A percentile compares a stretch with the other conserved stretches of the same genome.
phyloP scores from a whole-genome alignment of 2,113 vertebrate species.

The Acanthochromis polyacanthus region DNA sequence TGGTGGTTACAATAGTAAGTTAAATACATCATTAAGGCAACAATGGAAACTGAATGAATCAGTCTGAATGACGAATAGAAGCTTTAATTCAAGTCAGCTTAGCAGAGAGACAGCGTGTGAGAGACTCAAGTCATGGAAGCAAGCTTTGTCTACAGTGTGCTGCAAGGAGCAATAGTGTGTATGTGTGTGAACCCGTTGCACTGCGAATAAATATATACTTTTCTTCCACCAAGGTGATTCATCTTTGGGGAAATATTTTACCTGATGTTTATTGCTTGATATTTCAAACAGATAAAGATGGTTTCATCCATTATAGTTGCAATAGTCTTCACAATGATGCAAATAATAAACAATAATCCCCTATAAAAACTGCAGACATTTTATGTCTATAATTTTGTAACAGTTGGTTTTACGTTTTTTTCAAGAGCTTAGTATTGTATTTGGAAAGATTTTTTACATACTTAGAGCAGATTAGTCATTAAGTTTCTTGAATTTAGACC shows the following conservation, averaged over 20 bases:
- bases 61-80: conserved; percentile 64
- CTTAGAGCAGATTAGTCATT: background rate
- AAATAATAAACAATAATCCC: conserved; percentile 9
- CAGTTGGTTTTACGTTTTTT: background rate
- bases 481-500: too few relatives aligned
- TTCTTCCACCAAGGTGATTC: conserved; percentile 21
- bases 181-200: background rate
- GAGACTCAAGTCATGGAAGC: conserved; percentile 33
- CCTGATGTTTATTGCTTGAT: conserved; percentile 27
- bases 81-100: conserved; percentile 57
- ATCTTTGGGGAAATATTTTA: conserved; percentile 17
- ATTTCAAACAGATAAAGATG: conserved; percentile 33
- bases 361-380: background rate
- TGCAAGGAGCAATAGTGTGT: conserved; percentile 14
- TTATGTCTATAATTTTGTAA: background rate
- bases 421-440: background rate
- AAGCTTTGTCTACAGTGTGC: conserved; percentile 31
- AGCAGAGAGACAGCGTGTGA: conserved; percentile 35
- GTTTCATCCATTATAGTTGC: background rate
- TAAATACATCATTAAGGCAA: conserved; percentile 72
- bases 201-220: conserved; percentile 38
- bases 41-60: conserved; percentile 56
- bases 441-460: background rate
- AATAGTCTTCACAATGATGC: conserved; percentile 6
- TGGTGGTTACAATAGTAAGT: conserved; percentile 51